Base-by-base conservation (phyloP, 2,113 vertebrate species). In the Morone saxatilis region DNA sequence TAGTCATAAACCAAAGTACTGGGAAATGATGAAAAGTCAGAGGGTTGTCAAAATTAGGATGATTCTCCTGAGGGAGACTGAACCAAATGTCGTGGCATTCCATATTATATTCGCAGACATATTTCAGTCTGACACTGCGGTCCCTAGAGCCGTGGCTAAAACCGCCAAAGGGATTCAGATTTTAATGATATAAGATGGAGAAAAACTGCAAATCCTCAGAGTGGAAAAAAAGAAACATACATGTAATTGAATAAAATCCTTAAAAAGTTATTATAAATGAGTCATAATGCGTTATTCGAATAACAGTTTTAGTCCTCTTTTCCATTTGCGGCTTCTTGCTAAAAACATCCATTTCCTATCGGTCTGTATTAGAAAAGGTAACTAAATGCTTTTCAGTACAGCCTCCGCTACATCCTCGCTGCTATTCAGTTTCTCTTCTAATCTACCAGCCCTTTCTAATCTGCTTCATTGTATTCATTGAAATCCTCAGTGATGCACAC, bases 401-500 rank as follows among this genome's bases (percentile, higher is more conserved):
- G 56, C 40, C 45, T 56, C 16, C 0, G 10, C 57, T 40, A 2
- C 47, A 40, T 83, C 45, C 14, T 38, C 16, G 14, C 51, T 53
- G 63, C 50, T 60, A 1, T 70, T 81, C 38, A 66, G 25, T 61
- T 59, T 73, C 70, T 12, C 57, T 56, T 77, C 51, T 83, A 71
- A 76, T 86, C 81, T 72, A 6, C 51, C 43, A 8, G 25, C 45
- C 25, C 17, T 70, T 84, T 89, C 68, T 85, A 83, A 89, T 87
- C 79, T 68, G 45, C 51, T 47, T 76, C 80, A 83, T 86, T 91
- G 78, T 89, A 12, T 85, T 89, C 60, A 41, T 31, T 41, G 80
- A 87, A 89, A 86, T 91, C 80, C 80, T 87, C 67, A 36, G 62
- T 47, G 76, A 77, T 83, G 70, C 71, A 54, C 22, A 62, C 50